Percentiles rank a stretch among this genome's conserved stretches.
These are phyloP conservation scores for Nasonia vitripennis DNA, from an alignment of 1,140 invertebrate genomes.

Conservation along the genomic window DNA sequence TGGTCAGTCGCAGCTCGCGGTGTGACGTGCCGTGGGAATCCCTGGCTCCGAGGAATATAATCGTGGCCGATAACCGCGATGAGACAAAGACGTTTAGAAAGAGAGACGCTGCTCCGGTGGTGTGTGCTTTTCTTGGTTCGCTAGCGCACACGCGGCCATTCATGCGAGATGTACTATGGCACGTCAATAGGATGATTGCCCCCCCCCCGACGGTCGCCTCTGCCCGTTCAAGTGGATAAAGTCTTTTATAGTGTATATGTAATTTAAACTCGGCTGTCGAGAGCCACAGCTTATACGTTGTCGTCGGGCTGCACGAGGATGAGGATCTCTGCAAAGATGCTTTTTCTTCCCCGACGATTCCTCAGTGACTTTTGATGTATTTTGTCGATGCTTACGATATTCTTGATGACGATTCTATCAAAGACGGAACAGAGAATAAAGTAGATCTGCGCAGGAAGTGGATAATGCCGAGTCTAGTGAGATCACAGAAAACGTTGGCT, in stretches of 20 bases:
- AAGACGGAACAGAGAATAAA: not conserved
- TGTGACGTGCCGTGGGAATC: not conserved
- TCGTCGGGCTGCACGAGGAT: not conserved
- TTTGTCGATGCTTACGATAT: not conserved
- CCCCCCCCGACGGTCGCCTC: conserved; percentile 55
- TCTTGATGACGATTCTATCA: too few relatives aligned
- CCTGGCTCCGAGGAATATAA: not conserved
- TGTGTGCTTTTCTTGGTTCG: conserved; percentile 68
- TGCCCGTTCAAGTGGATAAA: conserved; percentile 71
- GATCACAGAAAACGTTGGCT: not conserved
- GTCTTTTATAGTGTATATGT: conserved; percentile 68
- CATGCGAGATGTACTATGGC: conserved; percentile 65
- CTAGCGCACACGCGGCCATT: conserved; percentile 58
- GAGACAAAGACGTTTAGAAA: not conserved
- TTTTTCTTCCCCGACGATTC: not conserved
- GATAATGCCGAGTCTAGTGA: conserved; percentile 22
- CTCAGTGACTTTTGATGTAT: too few relatives aligned
- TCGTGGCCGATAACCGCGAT: not conserved
- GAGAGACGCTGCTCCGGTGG: conserved; percentile 20
- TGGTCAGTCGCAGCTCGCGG: too few relatives aligned
- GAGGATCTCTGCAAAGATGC: not conserved
- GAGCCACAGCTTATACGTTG: conserved; percentile 48
- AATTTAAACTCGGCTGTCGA: conserved; percentile 64
- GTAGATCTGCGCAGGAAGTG: not conserved
- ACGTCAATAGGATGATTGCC: conserved; percentile 73